Percentiles rank a stretch among this genome's conserved stretches.
Evolutionary conservation across 1,140 invertebrate species (phyloP).

Genomic region (Saccostrea cuccullata): DNA sequence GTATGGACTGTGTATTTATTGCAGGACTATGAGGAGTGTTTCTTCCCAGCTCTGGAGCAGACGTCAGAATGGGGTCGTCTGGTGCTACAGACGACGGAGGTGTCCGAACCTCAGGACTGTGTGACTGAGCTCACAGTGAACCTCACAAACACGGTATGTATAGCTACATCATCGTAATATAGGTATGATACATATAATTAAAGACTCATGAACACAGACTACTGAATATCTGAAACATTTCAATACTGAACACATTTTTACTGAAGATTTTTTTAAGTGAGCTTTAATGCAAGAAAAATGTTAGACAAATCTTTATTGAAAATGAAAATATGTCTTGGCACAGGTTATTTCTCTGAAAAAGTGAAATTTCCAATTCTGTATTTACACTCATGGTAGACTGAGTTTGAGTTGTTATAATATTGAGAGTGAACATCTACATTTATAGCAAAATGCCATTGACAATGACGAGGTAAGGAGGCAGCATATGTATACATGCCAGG

Average conservation of each 20-base stretch:
- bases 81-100: neutral
- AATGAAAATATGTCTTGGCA: too few species aligned
- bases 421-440: neutral
- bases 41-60: slow-evolving; percentile 21
- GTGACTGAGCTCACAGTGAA: neutral
- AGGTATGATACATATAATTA: neutral
- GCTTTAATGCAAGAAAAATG: too few species aligned
- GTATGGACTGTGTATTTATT: neutral
- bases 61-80: slow-evolving; percentile 18
- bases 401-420: neutral
- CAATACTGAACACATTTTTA: too few species aligned
- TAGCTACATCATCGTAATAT: neutral
- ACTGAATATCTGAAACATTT: too few species aligned
- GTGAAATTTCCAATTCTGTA: too few species aligned
- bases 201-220: too few species aligned
- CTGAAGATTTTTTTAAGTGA: too few species aligned
- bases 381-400: neutral
- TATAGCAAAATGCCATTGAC: slow-evolving; percentile 27
- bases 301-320: too few species aligned
- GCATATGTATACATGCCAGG: neutral
- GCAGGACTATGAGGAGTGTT: slow-evolving; percentile 28
- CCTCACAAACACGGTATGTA: slow-evolving; percentile 4
- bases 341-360: too few species aligned
- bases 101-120: slow-evolving; percentile 29
- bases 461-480: slow-evolving; percentile 6